A percentile compares a stretch with the other conserved stretches of the same genome.
These are phyloP conservation scores for Scortum barcoo DNA, from an alignment of 2,113 vertebrate species.

Conservation along the genomic window DNA sequence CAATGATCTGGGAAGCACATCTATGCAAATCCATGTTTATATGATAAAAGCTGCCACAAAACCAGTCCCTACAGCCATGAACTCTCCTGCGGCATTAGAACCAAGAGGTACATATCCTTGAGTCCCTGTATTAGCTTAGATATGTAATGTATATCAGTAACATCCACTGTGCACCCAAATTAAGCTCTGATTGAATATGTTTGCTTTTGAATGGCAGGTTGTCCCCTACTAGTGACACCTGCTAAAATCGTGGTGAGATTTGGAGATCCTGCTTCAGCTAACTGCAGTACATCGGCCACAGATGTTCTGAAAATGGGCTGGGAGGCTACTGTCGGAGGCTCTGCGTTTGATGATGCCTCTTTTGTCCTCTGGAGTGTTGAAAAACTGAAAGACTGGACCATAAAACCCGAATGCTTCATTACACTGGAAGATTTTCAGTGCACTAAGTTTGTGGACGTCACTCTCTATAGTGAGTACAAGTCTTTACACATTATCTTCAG, in stretches of 20 bases:
- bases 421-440: fast-evolving
- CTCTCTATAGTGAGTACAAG: constrained; percentile 73
- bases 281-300: constrained; percentile 44
- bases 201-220: constrained; percentile 39
- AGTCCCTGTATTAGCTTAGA: neutral
- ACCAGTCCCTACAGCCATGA: neutral
- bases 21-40: neutral
- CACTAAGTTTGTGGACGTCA: neutral
- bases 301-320: constrained; percentile 8
- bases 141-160: neutral
- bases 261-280: constrained; percentile 53
- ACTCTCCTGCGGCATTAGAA: neutral
- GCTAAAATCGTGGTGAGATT: constrained; percentile 48
- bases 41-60: neutral
- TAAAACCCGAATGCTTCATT: neutral
- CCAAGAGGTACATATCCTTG: constrained; percentile 2
- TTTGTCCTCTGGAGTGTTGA: neutral
- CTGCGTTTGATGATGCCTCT: fast-evolving
- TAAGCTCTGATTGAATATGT: constrained; percentile 7
- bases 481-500: neutral
- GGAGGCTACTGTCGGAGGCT: constrained; percentile 9
- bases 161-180: neutral
- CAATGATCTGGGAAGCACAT: constrained; percentile 1
- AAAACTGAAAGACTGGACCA: constrained; percentile 23
- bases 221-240: constrained; percentile 26